Base-by-base conservation (phyloP, 2,797 vertebrate genomes). In the Amblyraja radiata region DNA sequence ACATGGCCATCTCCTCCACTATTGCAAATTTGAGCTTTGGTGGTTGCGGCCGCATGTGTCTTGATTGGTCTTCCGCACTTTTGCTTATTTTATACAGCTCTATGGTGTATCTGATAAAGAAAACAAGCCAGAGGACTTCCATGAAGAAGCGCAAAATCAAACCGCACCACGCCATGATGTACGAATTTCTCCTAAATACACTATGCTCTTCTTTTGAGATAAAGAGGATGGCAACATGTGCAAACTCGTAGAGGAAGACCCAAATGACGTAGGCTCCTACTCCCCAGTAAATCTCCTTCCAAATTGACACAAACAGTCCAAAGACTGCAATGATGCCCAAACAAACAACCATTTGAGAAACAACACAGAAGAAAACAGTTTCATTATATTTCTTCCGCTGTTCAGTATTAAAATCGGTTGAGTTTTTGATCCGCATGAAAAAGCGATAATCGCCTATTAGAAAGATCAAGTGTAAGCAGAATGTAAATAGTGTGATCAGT, bases 201-300 rank as follows among this genome's bases (percentile, higher is more conserved):
- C 0, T 1, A 0, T 61, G 3, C 0, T 28, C 2, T 13, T 46
- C 21, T 1, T 58, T 1, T 58, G 21, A 23, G 10, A 63, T 1
- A 84, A 28, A 28, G 1, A 84, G 25, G 54, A 84, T 9, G 81
- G 1, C 5, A n/a, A 84, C 6, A 11, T 84, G 25, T n/a, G 10
- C 3, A 84, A 84, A 0, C 81, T 61, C 81, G 28, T 61, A n/a
- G 0, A n/a, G 5, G 54, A 84, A 61, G 58, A 84, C 61, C 81
- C 81, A 84, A 58, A 28, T n/a, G 81, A 84, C n/a, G 25, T 84
- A 84, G 81, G 46, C 81, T 84, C 23, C 81, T 2, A 61, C 81
- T 3, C 81, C 81, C 81, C 81, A 84, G 54, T 58, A 84, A 5
- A n/a, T 13, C 54, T 84, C 54, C 81, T 84, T 84, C 81, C 81